These are phyloP conservation scores for Drosophila asahinai DNA, from an alignment of 1,140 invertebrate species.

Conservation along the genomic window DNA sequence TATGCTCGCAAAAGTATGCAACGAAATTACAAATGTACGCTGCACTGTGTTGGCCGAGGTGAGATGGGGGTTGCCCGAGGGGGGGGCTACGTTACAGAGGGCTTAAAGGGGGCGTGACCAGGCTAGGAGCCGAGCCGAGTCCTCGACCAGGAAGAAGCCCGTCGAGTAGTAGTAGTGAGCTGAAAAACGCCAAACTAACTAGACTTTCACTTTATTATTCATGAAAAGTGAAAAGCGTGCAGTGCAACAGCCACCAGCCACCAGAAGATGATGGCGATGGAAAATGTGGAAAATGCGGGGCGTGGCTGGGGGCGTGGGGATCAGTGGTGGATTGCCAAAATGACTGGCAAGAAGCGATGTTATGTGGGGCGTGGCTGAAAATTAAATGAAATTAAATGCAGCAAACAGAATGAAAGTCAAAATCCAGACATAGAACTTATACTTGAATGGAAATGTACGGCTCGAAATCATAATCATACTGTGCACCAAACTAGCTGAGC, in stretches of 20 bases:
- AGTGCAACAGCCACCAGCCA: conserved; percentile 57
- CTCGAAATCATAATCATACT: not conserved
- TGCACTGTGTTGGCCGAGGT: conserved; percentile 30
- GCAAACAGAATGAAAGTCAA: conserved; percentile 34
- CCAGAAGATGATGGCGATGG: conserved; percentile 34
- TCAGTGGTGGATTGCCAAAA: conserved; percentile 71
- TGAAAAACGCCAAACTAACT: conserved; percentile 76
- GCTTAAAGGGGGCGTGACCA: conserved; percentile 5
- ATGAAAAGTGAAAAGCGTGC: conserved; percentile 81
- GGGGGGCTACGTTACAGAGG: conserved; percentile 1
- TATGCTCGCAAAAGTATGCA: conserved; percentile 73
- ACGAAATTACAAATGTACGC: conserved; percentile 80
- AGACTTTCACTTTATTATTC: conserved; percentile 84
- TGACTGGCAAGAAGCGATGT: conserved; percentile 71
- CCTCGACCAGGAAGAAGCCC: conserved; percentile 46
- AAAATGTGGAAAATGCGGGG: conserved; percentile 20
- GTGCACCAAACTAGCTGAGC: no score
- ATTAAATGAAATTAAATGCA: conserved; percentile 83
- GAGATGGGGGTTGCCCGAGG: not conserved
- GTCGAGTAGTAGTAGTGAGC: conserved; percentile 44
- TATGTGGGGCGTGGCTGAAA: conserved; percentile 69
- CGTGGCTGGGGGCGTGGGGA: conserved; percentile 7
- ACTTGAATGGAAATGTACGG: conserved; percentile 64
- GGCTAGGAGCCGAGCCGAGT: conserved; percentile 5
- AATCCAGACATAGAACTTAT: conserved; percentile 18